phyloP scores from a whole-genome alignment of 1,140 invertebrate species.

The Heliconius hermathena region DNA sequence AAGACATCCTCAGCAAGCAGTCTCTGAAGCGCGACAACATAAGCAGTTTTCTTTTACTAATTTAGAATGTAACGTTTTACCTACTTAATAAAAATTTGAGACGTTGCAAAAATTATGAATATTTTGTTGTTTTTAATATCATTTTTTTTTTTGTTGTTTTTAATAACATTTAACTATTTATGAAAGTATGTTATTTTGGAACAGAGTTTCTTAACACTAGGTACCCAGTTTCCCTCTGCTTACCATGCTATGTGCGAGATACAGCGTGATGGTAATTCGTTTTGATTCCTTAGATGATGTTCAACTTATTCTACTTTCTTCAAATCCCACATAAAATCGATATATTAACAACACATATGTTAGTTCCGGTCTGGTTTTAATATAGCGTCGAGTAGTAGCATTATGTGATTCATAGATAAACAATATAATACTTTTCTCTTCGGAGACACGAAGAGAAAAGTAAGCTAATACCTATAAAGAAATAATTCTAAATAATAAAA shows the following conservation, averaged over 20 bases:
- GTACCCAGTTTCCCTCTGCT: too few relatives aligned
- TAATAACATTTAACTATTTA: not conserved
- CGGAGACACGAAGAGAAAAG: too few relatives aligned
- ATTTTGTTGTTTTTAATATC: not conserved
- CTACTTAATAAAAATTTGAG: constrained; percentile 25
- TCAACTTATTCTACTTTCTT: not conserved
- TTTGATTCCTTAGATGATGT: too few relatives aligned
- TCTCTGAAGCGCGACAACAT: constrained; percentile 43
- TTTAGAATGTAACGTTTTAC: constrained; percentile 42
- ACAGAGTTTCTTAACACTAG: too few relatives aligned
- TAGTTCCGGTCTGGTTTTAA: not conserved
- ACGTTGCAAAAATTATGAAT: not conserved
- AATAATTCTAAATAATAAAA: too few relatives aligned
- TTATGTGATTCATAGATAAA: too few relatives aligned
- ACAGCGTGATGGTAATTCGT: too few relatives aligned
- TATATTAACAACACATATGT: not conserved
- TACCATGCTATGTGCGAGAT: too few relatives aligned
- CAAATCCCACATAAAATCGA: not conserved
- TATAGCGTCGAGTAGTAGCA: too few relatives aligned
- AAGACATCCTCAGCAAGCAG: constrained; percentile 37
- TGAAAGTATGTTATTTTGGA: not conserved
- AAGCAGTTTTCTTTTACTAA: constrained; percentile 43
- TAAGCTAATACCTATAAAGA: too few relatives aligned
- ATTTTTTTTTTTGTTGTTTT: not conserved
- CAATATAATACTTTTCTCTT: too few relatives aligned